These are phyloP conservation scores for Chrysemys picta DNA, from an alignment of 2,113 vertebrate species.

Conservation along the genomic window DNA sequence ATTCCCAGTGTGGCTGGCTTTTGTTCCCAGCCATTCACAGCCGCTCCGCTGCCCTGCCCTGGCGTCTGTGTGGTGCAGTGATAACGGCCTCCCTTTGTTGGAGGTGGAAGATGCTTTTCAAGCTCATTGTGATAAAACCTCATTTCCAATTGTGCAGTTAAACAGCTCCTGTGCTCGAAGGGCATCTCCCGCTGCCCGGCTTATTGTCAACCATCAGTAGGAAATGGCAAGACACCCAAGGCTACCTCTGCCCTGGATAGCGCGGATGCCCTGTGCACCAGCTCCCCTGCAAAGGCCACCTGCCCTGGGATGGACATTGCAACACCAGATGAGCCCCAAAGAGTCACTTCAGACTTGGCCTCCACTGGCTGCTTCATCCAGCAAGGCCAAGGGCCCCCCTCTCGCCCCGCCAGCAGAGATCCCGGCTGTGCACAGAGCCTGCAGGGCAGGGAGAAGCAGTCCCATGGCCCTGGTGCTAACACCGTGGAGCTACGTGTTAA, in stretches of 20 bases:
- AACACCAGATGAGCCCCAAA: background rate
- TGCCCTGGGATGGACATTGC: background rate
- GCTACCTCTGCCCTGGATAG: background rate
- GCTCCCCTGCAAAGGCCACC: background rate
- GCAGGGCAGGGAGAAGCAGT: background rate
- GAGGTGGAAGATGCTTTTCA: constrained; percentile 51
- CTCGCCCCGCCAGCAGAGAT: background rate
- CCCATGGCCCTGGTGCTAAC: background rate
- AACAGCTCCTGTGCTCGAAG: constrained; percentile 27
- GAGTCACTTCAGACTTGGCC: background rate
- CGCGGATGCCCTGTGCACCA: background rate
- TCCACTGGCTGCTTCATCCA: background rate
- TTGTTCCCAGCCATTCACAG: background rate
- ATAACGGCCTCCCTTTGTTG: constrained; percentile 61
- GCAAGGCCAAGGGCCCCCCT: background rate
- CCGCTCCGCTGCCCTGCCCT: background rate
- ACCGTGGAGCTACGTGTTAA: background rate
- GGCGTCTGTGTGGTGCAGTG: constrained; percentile 28
- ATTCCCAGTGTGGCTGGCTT: background rate
- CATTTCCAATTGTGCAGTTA: constrained; percentile 66
- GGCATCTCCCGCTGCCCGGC: constrained; percentile 1
- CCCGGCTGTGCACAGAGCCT: too few relatives aligned
- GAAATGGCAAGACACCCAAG: background rate
- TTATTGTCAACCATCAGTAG: background rate
- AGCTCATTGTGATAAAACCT: constrained; percentile 36